phyloP scores from a whole-genome alignment of 2,888 invertebrate species.

The Lasioglossum figueresi region DNA sequence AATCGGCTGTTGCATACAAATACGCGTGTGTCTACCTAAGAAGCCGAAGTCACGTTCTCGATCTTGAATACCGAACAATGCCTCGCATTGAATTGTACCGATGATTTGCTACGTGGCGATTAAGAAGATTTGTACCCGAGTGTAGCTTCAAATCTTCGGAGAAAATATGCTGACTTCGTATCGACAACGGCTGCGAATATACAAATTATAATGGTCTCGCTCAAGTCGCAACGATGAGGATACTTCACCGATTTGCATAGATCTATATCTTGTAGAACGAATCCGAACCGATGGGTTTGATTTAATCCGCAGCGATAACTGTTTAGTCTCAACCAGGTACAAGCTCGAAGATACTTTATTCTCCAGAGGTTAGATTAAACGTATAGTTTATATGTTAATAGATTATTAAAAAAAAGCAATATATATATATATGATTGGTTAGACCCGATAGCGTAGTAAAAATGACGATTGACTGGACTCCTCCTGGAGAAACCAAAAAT shows the following conservation, averaged over 20 bases:
- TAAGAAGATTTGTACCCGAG: conserved; percentile 29
- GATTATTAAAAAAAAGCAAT: too few species aligned
- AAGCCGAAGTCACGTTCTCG: conserved; percentile 49
- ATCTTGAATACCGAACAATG: conserved; percentile 45
- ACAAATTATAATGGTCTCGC: neutral
- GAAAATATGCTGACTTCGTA: neutral
- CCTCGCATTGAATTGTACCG: conserved; percentile 37
- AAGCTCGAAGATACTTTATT: too few species aligned
- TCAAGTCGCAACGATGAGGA: neutral
- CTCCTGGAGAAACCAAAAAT: too few species aligned
- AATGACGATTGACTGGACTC: too few species aligned
- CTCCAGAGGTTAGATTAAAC: too few species aligned
- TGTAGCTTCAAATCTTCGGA: neutral
- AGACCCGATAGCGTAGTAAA: too few species aligned
- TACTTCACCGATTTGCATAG: neutral
- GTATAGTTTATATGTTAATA: too few species aligned
- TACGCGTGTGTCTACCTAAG: conserved; percentile 36
- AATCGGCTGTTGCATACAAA: conserved; percentile 29
- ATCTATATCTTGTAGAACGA: neutral
- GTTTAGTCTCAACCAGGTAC: neutral
- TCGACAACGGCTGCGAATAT: neutral
- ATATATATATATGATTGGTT: too few species aligned
- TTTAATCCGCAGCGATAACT: neutral
- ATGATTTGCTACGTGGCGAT: conserved; percentile 44
- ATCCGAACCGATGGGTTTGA: neutral